Evolutionary conservation across 1,140 invertebrate genomes (phyloP).

Genomic region (Lysiphlebus fabarum): DNA sequence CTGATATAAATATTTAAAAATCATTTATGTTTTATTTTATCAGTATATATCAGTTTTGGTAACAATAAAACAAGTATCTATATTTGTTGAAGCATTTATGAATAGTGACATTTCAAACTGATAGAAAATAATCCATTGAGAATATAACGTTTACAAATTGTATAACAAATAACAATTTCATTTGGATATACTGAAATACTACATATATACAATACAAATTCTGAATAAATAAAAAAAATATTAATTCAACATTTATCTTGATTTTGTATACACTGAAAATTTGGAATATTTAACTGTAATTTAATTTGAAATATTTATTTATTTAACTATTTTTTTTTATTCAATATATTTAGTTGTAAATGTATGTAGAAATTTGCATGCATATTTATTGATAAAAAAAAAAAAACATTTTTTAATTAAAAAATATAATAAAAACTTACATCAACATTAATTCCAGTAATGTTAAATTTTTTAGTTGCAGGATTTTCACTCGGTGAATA

Average conservation of each 20-base stretch:
- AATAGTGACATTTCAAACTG: slow-evolving; percentile 21
- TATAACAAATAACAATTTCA: slow-evolving; percentile 16
- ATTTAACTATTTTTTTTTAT: neutral
- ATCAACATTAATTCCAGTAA: slow-evolving; percentile 69
- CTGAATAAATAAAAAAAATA: too few species aligned
- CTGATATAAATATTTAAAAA: neutral
- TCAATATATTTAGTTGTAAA: too few species aligned
- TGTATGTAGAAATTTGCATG: neutral
- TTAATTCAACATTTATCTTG: neutral
- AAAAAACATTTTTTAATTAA: too few species aligned
- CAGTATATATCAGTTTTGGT: neutral
- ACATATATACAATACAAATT: slow-evolving; percentile 11
- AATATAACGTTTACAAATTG: slow-evolving; percentile 14
- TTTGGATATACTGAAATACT: slow-evolving; percentile 19
- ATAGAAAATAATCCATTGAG: slow-evolving; percentile 20
- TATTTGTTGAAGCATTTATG: slow-evolving; percentile 15
- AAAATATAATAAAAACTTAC: slow-evolving; percentile 58
- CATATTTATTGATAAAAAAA: neutral
- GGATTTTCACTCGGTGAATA: slow-evolving; percentile 67
- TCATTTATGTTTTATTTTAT: neutral
- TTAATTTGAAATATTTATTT: neutral
- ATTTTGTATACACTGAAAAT: neutral
- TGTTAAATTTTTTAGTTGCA: slow-evolving; percentile 66
- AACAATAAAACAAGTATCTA: slow-evolving; percentile 4
- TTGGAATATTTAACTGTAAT: too few species aligned